Evolutionary conservation across 2,888 invertebrate genomes (phyloP), one percentile per base, ranked within the genome.

Genomic region (Tenthredo amoena): DNA sequence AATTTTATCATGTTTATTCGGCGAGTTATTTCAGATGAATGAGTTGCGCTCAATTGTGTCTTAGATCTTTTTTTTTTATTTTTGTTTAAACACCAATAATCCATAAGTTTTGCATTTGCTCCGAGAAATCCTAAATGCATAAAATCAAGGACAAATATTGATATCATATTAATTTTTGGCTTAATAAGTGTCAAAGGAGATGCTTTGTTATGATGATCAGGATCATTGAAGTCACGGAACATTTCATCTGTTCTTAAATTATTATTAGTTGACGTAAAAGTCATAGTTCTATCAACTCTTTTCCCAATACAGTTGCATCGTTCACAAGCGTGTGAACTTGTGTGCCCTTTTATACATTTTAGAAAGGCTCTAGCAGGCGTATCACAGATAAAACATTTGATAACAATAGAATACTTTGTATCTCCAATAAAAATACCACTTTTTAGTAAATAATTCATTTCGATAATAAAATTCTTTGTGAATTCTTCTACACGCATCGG

Each of bases 321-420:
- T 43, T 84, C 81, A 31, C 86, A 86, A 9, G 81, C 84, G 43
- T 40, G 26, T 47, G 74, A 86, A 15, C 43, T 82, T 37, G 76
- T 83, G 62, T 84, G 85, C 34, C 68, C 74, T 18, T 84, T 85
- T 6, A 85, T 85, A 43, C 86, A 83, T 83, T 86, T 86, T 1
- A 77, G 5, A 21, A 86, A 58, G 7, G 86, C 77, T 15, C 82
- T 77, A 4, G 86, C 82, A 15, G 86, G 86, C 34, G 76, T 71
- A 37, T 86, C 77, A 58, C 82, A 86, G 26, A 65, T 85, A 40
- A 74, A 84, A 21, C 37, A 58, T 40, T 84, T 84, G 37, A 84
- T 71, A n/a, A 34, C n/a, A 21, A 74, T 12, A 40, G n/a, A 26
- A n/a, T 26, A 40, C n/a, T 40, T 74, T 74, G n/a, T 6, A 26